A percentile compares a stretch with the other conserved stretches of the same genome.
Conservation (phyloP, 2,113 vertebrate species). For the Megaceryle torquata region DNA sequence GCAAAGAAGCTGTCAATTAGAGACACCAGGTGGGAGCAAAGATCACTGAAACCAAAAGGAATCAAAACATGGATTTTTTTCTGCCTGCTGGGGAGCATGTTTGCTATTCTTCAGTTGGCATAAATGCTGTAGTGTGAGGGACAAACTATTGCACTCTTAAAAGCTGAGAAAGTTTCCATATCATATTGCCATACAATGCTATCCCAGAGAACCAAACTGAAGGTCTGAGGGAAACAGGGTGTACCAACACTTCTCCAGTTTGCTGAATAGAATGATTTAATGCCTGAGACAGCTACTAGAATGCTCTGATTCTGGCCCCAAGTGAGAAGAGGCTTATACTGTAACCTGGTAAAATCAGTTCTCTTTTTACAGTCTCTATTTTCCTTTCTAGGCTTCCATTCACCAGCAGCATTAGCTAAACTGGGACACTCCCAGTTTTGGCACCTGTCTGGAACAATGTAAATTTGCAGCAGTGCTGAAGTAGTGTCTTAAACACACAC, state of each 20-base stretch:
- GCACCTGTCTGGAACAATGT: background rate
- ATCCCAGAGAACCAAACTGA: background rate
- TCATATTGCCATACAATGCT: background rate
- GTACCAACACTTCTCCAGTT: background rate
- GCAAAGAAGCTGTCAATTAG: slow-evolving; percentile 33
- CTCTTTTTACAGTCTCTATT: background rate
- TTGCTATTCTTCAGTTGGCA: background rate
- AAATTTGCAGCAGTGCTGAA: background rate
- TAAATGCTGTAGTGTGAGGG: background rate
- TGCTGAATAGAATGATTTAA: background rate
- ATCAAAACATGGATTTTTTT: background rate
- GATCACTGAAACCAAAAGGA: slow-evolving; percentile 14
- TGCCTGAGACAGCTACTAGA: background rate
- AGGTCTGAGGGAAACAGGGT: background rate
- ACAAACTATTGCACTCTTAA: background rate
- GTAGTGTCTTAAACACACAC: background rate
- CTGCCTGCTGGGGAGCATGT: background rate
- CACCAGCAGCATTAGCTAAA: background rate
- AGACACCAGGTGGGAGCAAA: slow-evolving; percentile 23
- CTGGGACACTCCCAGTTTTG: background rate
- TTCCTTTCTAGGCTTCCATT: background rate
- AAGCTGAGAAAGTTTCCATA: background rate
- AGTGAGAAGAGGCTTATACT: fast-evolving
- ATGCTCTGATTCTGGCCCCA: background rate
- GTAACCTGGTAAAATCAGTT: background rate